Percentiles rank a stretch among this genome's conserved stretches.
Evolutionary conservation across 2,888 invertebrate species (phyloP).

Genomic region (Drosophila parthenogenetica): DNA sequence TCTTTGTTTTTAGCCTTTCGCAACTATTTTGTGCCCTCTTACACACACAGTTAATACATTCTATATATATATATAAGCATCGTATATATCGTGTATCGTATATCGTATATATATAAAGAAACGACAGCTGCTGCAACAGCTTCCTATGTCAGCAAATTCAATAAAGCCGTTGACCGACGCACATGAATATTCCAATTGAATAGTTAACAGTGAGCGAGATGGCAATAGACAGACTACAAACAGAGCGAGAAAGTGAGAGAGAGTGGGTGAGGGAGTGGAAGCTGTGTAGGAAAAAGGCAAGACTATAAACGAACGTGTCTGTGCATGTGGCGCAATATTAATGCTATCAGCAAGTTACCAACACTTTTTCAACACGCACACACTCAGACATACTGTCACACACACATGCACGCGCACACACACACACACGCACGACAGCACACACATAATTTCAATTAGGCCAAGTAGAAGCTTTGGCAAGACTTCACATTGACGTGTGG

Average conservation of each 20-base stretch:
- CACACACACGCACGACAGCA: constrained; percentile 17
- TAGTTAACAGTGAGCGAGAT: constrained; percentile 7
- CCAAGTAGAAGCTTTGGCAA: constrained; percentile 43
- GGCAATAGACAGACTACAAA: neutral
- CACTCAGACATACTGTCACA: constrained; percentile 18
- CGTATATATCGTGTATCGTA: neutral
- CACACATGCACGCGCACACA: neutral
- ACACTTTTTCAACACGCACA: constrained; percentile 1
- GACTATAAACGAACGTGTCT: constrained; percentile 37
- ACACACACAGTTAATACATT: constrained; percentile 38
- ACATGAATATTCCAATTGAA: constrained; percentile 48
- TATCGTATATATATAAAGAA: neutral
- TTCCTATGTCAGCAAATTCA: constrained; percentile 52
- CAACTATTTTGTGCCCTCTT: constrained; percentile 51
- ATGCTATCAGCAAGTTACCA: constrained; percentile 48
- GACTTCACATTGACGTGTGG: constrained; percentile 47
- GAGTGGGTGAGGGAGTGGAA: neutral
- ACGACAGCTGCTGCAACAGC: constrained; percentile 55
- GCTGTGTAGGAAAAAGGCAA: neutral
- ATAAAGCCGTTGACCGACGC: constrained; percentile 65
- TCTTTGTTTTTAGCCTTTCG: constrained; percentile 51
- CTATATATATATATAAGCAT: constrained; percentile 8
- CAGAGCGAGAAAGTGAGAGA: neutral
- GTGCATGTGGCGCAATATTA: constrained; percentile 58
- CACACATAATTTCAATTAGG: constrained; percentile 69